Evolutionary conservation across 2,797 vertebrate species (phyloP), one percentile per base, ranked within the genome.

Genomic region (Neomorphus geoffroyi): DNA sequence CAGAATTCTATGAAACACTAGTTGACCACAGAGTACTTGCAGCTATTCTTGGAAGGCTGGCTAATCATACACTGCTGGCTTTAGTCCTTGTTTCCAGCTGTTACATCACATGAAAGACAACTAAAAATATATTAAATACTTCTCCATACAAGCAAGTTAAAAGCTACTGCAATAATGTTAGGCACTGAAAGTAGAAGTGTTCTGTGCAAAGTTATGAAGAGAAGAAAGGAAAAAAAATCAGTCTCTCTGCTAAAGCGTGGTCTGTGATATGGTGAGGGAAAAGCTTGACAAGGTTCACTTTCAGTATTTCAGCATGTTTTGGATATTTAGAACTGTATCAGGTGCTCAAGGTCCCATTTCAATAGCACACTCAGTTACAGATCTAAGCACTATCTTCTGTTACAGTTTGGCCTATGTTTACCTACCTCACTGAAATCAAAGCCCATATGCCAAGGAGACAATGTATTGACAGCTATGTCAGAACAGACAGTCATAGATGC

Each of bases 61-160:
- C 92, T 88, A 92, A 82, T 86, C 88, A 88, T 81, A 92, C 33
- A 62, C 33, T 90, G 73, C 58, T 96, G 93, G 95, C 95, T 96
- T 91, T 94, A 86, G 77, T 94, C 83, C 86, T 88, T 94, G 88
- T 93, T 96, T 96, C 96, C 95, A 96, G 88, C 67, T 95, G 83
- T 85, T 93, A 89, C 80, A 84, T 96, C 94, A 95, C 88, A 96
- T 82, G 71, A 94, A 96, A 93, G 84, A 85, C 93, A 95, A 96
- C 93, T 95, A 92, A 96, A 96, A 96, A 96, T 95, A 96, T 27
- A 77, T 89, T 95, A 96, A 96, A 94, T 89, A 91, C 94, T 95
- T 96, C 94, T 95, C 92, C 95, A 95, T 93, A 80, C 67, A 85
- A 89, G 80, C 48, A 87, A 82, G 64, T 88, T 71, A 28, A 81